Base-by-base conservation (phyloP, 2,888 invertebrate genomes). In the Dyspetes luteomarginatus region DNA sequence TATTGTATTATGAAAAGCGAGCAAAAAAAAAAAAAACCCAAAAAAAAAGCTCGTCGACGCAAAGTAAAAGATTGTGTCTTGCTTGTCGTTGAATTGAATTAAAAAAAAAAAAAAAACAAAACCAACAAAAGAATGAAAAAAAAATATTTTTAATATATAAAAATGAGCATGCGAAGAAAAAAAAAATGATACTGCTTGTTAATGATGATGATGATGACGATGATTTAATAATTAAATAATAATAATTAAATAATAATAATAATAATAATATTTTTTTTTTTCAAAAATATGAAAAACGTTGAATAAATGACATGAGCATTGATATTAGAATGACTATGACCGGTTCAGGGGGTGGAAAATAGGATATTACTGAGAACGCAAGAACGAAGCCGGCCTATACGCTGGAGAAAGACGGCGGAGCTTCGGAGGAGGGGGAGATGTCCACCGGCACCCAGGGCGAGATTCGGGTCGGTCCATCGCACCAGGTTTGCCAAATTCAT, bases 401-500 rank as follows among this genome's bases (percentile, higher is more conserved):
- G 83, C 92, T 92, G 92, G 92, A 92, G 92, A 92, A 91, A 91
- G 91, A 92, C 91, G 89, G 90, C 82, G 91, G 89, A 91, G 90
- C 91, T 89, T 91, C 89, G 91, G 92, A 92, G 90, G 92, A 92
- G 91, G 91, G 91, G 91, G 92, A 92, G 92, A 92, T 92, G 92
- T 92, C 92, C 87, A 95, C 95, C 92, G 95, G 95, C 92, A 95
- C 95, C 93, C 95, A 95, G 93, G 95, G 95, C 93, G 95, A 95
- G 93, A 95, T 95, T 93, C 94, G 95, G 94, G 95, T 95, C 94
- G 95, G 95, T 94, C 94, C 95, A 93, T 95, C 94, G 93, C 95
- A 95, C 94, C 95, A 95, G 95, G 95, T 95, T 90, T 91, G 91
- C 87, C 85, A 89, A 86, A 89, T 86, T 88, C 85, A 84, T 85